A percentile compares a stretch with the other conserved stretches of the same genome.
Evolutionary conservation across 1,140 invertebrate species (phyloP).

Genomic region (Ericerus pela): DNA sequence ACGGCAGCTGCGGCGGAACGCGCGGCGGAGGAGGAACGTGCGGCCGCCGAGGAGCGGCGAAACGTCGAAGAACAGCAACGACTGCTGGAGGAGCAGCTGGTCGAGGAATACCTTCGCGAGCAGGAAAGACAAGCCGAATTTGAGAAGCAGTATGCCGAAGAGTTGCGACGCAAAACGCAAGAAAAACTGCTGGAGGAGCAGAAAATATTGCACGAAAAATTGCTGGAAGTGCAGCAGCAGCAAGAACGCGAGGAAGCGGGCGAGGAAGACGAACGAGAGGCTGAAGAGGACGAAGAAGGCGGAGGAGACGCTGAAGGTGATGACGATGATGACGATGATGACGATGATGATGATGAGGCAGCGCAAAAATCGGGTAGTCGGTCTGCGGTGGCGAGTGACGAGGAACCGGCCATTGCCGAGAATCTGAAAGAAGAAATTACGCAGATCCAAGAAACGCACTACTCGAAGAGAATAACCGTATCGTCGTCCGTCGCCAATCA

Average conservation of each 20-base stretch:
- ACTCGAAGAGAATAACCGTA: too few species aligned
- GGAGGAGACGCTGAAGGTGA: neutral
- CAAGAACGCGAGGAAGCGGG: slow-evolving; percentile 2
- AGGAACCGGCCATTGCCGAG: neutral
- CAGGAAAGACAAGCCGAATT: neutral
- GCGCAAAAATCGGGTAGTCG: neutral
- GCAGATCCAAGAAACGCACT: too few species aligned
- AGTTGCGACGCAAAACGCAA: neutral
- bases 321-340: neutral
- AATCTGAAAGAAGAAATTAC: neutral
- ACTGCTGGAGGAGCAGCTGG: neutral
- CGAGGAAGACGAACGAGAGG: neutral
- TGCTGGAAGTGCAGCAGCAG: neutral
- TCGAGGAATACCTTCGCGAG: neutral
- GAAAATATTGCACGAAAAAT: neutral
- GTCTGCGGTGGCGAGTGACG: neutral
- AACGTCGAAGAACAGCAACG: neutral
- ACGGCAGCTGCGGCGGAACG: neutral
- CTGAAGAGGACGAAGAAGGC: neutral
- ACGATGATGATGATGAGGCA: neutral
- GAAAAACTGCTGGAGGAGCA: neutral
- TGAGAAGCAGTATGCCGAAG: neutral
- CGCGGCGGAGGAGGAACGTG: neutral
- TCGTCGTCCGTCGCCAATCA: neutral
- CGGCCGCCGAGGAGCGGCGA: neutral